Evolutionary conservation across 1,140 invertebrate genomes (phyloP), one percentile per base, ranked within the genome.

Genomic region (Frieseomelitta varia): DNA sequence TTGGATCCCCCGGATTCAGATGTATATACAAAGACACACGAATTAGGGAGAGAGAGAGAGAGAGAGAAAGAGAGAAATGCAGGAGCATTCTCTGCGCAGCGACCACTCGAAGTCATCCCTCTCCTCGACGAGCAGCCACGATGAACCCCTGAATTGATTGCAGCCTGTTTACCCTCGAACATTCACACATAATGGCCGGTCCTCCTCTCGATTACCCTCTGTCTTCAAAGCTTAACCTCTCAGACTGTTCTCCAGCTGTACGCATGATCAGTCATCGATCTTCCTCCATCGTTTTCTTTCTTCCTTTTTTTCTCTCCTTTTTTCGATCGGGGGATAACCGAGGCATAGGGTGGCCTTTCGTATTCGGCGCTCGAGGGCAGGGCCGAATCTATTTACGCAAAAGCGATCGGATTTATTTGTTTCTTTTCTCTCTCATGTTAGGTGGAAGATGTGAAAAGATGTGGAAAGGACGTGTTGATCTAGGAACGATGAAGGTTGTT

Each of bases 101-200:
- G 88, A 85, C 90, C 89, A 90, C 91, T 92, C 88, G 65, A 90
- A 88, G 90, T 91, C 87, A 85, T 72, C 81, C 87, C 88, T 80
- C 85, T 80, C 72, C 78, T 81, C 88, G 88, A 85, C 83, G 88
- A 86, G 88, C 86, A 84, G 88, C 88, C 88, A 90, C 89, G 86
- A 90, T 90, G 89, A 87, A 90, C 88, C 90, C 77, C 68, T 90
- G 88, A 93, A 92, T 93, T 92, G 91, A 93, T 93, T 93, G 91
- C 88, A 90, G 85, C 80, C 81, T 91, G 88, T 93, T 92, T 92
- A 91, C 88, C 86, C 88, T 91, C 78, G 84, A 82, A 87, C 85
- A 83, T 88, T 87, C 83, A 71, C 84, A 85, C 88, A 87, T 88
- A 91, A 88, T 91, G 84, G 84, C 77, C 80, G 81, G 72, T 81